Evolutionary conservation across 2,113 vertebrate genomes (phyloP).

Genomic region (Vulpes vulpes): DNA sequence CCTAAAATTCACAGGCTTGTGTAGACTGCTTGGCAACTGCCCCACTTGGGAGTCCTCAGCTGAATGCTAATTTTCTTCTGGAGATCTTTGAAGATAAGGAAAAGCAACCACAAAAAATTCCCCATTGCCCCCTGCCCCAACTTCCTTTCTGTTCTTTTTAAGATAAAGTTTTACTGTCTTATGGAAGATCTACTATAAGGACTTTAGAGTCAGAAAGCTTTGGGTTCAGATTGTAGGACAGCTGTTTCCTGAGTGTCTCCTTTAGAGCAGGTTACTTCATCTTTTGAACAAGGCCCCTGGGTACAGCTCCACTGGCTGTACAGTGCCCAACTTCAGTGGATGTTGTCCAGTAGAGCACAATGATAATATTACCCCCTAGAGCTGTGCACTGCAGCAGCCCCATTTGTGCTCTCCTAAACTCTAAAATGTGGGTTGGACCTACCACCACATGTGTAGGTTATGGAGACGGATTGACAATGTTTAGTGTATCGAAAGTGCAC

Average conservation of each 20-base stretch:
- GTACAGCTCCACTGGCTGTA: too few species aligned
- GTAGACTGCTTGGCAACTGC: slow-evolving; percentile 55
- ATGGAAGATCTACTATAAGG: not conserved
- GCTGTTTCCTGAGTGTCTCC: not conserved
- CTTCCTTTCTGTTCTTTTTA: not conserved
- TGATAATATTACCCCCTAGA: not conserved
- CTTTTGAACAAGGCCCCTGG: not conserved
- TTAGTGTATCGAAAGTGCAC: not conserved
- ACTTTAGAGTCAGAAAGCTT: not conserved
- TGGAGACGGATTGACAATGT: not conserved
- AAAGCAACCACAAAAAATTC: not conserved
- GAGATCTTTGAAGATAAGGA: slow-evolving; percentile 54
- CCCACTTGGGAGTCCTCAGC: not conserved
- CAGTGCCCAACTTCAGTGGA: accelerated
- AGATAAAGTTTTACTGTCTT: not conserved
- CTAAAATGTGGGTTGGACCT: not conserved
- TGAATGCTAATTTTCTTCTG: not conserved
- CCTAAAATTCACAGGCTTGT: slow-evolving; percentile 79
- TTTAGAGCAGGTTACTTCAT: not conserved
- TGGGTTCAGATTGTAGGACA: not conserved
- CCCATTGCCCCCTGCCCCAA: accelerated
- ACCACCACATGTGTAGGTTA: not conserved
- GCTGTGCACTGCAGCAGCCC: accelerated
- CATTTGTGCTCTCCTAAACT: accelerated
- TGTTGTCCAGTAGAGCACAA: accelerated